Evolutionary conservation across 2,113 vertebrate genomes (phyloP), one percentile per base, ranked within the genome.

Genomic region (Chionis minor): DNA sequence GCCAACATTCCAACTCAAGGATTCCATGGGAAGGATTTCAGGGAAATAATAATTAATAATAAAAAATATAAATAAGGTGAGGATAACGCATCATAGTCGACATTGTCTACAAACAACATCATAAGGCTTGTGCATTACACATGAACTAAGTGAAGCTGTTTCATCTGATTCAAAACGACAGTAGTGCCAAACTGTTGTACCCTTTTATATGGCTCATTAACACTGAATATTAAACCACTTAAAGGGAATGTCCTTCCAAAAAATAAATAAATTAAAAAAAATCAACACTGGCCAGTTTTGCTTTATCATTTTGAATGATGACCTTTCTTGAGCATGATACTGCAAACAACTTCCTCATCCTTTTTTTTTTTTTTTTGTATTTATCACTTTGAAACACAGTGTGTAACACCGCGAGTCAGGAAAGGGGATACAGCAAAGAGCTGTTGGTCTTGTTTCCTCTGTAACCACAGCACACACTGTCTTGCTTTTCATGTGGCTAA

Each of bases 71-170:
- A 93, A 86, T 74, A 87, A 90, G 49, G 66, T 94, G 92, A 95
- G 40, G 79, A 61, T 52, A 88, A 94, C 67, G 74, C 65, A 77
- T 80, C 33, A 19, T 56, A 94, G 94, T 82, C 65, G 84, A 90
- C 80, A 71, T 85, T 33, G 89, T 69, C 62, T 84, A 90, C 88
- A 59, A 83, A 88, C 91, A 91, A 91, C 96, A 92, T 95, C 75
- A 42, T 96, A 96, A 94, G 95, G 89, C 95, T 90, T 93, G 86
- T 95, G 94, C 90, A 91, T 81, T 86, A 95, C 88, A 87, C 80
- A 61, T 63, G 32, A 97, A 95, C 87, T 78, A 91, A 65, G 92
- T 95, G 95, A 95, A 94, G 88, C 91, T 91, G 84, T 92, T 96
- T 58, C n/a, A 80, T 70, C 62, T 30, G 71, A 63, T 83, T 73